A percentile compares a stretch with the other conserved stretches of the same genome.
These are phyloP conservation scores for Pituophis catenifer DNA, from an alignment of 2,113 vertebrate species.

Conservation along the genomic window DNA sequence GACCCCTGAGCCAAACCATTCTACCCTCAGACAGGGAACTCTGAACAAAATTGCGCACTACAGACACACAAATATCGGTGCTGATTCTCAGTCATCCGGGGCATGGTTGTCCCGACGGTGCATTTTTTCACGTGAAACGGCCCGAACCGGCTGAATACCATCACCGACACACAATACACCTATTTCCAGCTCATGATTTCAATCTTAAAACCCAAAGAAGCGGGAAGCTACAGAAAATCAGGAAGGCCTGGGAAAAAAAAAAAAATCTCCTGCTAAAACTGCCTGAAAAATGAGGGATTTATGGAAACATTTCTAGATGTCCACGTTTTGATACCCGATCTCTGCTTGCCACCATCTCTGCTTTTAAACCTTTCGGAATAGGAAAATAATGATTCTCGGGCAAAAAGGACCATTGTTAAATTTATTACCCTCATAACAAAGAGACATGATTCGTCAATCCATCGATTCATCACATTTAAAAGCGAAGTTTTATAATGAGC, in stretches of 20 bases:
- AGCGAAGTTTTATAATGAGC: not conserved
- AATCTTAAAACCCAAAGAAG: not conserved
- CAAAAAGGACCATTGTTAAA: not conserved
- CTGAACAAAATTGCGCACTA: no score
- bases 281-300: not conserved
- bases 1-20: not conserved
- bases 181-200: no score
- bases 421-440: not conserved
- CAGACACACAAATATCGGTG: no score
- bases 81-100: no score
- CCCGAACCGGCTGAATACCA: no score
- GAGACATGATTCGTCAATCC: constrained; percentile 2
- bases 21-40: no score
- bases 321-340: no score
- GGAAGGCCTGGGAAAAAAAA: no score
- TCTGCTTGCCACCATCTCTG: not conserved
- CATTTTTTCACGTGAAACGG: no score
- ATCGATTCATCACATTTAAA: constrained; percentile 23
- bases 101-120: no score
- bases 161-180: no score
- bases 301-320: not conserved
- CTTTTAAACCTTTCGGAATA: not conserved
- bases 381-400: constrained; percentile 2
- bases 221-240: not conserved
- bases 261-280: not conserved